Conservation (phyloP, 2,888 invertebrate genomes). For the Cosmopolites sordidus region DNA sequence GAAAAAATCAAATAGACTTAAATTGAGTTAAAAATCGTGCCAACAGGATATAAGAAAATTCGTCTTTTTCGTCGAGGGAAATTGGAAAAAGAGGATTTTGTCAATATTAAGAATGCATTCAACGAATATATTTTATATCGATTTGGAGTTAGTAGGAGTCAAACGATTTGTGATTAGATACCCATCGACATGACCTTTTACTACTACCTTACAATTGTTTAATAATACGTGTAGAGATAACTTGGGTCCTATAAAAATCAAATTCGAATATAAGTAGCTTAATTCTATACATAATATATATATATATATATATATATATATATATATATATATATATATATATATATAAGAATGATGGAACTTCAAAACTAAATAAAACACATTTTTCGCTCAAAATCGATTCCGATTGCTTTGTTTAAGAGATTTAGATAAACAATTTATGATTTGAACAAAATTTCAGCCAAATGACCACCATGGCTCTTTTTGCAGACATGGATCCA, state of each 20-base stretch:
- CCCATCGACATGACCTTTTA: neutral
- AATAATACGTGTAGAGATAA: conserved; percentile 42
- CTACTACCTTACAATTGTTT: conserved; percentile 19
- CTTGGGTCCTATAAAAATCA: conserved; percentile 33
- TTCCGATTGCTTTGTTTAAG: too few species aligned
- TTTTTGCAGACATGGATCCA: too few species aligned
- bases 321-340: too few species aligned
- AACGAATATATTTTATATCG: neutral
- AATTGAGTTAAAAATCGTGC: conserved; percentile 14
- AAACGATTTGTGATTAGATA: neutral
- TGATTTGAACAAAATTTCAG: too few species aligned
- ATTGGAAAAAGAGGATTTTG: neutral
- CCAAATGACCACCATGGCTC: too few species aligned
- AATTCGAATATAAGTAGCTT: conserved; percentile 3
- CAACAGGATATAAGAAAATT: conserved; percentile 5
- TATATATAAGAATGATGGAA: too few species aligned
- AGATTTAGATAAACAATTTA: too few species aligned
- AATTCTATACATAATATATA: too few species aligned
- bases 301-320: too few species aligned
- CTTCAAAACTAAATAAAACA: too few species aligned
- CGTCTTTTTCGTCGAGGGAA: neutral
- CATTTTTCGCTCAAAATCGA: too few species aligned
- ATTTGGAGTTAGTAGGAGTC: neutral
- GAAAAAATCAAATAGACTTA: conserved; percentile 11
- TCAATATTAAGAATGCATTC: too few species aligned